phyloP scores from a whole-genome alignment of 2,888 invertebrate species.

The Rambutsinella grinnellia region DNA sequence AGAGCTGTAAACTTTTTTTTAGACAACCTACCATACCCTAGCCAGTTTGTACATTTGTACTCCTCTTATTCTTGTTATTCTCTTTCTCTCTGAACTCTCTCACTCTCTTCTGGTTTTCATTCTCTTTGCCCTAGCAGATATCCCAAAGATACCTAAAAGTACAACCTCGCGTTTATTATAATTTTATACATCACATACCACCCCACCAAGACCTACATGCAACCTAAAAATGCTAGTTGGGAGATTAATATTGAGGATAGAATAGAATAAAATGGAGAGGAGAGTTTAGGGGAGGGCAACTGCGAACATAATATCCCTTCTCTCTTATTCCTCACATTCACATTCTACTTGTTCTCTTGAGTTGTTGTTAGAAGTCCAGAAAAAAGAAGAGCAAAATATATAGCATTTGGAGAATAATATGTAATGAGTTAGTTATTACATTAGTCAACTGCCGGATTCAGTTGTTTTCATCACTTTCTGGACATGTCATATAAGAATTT shows the following conservation, averaged over 20 bases:
- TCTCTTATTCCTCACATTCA: slow-evolving; percentile 1
- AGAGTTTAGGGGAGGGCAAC: slow-evolving; percentile 45
- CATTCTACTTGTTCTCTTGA: background rate
- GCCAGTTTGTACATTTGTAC: slow-evolving; percentile 29
- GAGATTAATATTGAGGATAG: background rate
- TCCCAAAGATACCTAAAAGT: slow-evolving; percentile 38
- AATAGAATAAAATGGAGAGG: slow-evolving; percentile 5
- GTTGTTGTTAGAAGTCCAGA: background rate
- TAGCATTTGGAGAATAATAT: too few species aligned
- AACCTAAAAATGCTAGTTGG: slow-evolving; percentile 12
- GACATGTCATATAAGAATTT: too few species aligned
- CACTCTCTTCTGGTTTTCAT: slow-evolving; percentile 21
- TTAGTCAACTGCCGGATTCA: too few species aligned
- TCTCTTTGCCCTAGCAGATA: slow-evolving; percentile 10
- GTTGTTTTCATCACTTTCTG: too few species aligned
- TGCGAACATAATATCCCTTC: slow-evolving; percentile 34
- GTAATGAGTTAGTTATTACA: too few species aligned
- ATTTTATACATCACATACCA: slow-evolving; percentile 51
- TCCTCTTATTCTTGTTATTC: slow-evolving; percentile 32
- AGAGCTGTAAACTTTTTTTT: slow-evolving; percentile 16
- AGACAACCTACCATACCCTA: slow-evolving; percentile 55
- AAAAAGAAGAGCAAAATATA: slow-evolving; percentile 15
- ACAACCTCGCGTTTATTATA: slow-evolving; percentile 53
- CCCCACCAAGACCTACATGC: slow-evolving; percentile 13
- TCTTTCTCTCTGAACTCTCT: too few species aligned